These are phyloP conservation scores for Zophobas atratus DNA, from an alignment of 1,140 invertebrate species.

Conservation along the genomic window DNA sequence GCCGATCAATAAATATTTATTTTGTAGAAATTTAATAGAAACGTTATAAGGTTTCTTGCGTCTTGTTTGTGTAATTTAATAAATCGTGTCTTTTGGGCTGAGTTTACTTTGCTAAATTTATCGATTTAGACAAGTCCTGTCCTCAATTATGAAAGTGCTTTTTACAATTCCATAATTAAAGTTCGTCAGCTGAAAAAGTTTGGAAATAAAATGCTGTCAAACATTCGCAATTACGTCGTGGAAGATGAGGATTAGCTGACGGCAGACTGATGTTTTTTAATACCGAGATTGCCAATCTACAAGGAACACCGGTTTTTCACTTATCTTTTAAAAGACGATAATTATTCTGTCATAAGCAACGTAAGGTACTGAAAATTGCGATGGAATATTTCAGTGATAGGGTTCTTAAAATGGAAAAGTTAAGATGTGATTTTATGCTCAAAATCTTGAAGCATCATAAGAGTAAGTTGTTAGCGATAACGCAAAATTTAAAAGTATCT, in stretches of 20 bases:
- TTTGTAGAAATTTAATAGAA: slow-evolving; percentile 33
- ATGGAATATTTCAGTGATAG: background rate
- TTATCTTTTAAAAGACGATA: slow-evolving; percentile 15
- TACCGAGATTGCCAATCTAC: slow-evolving; percentile 6
- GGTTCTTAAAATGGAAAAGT: too few species aligned
- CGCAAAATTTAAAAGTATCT: too few species aligned
- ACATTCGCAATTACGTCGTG: slow-evolving; percentile 23
- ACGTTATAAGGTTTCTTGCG: slow-evolving; percentile 18
- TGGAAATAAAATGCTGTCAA: slow-evolving; percentile 9
- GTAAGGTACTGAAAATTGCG: background rate
- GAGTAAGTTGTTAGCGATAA: too few species aligned
- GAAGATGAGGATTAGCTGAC: slow-evolving; percentile 16
- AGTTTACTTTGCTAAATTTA: slow-evolving; percentile 34
- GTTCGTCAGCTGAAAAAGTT: slow-evolving; percentile 29
- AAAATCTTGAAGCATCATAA: too few species aligned
- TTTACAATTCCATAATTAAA: slow-evolving; percentile 37
- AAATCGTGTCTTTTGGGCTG: slow-evolving; percentile 22
- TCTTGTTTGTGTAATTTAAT: slow-evolving; percentile 30
- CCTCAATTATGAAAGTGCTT: slow-evolving; percentile 28
- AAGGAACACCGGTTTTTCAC: slow-evolving; percentile 15
- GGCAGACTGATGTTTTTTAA: slow-evolving; percentile 12
- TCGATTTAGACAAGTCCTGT: slow-evolving; percentile 1
- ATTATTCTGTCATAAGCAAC: slow-evolving; percentile 30
- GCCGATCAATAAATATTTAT: slow-evolving; percentile 20
- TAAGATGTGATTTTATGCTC: background rate